Evolutionary conservation across 1,140 invertebrate genomes (phyloP).

Genomic region (Sycobia sp.): DNA sequence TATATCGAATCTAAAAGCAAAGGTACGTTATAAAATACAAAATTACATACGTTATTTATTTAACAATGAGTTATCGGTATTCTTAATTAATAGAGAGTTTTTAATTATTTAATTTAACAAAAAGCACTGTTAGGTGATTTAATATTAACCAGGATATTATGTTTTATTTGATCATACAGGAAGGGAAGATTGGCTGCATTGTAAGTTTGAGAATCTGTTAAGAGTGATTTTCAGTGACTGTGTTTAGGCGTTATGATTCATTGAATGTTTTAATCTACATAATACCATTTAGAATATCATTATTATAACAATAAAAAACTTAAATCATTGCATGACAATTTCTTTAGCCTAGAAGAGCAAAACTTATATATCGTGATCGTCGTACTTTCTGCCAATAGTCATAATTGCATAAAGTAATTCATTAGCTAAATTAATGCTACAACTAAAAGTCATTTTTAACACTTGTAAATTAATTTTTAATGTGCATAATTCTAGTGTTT

Average conservation of each 20-base stretch:
- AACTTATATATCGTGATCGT: too few relatives aligned
- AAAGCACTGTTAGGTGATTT: not conserved
- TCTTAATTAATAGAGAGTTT: not conserved
- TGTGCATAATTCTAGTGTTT: too few relatives aligned
- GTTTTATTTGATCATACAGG: slow-evolving; percentile 65
- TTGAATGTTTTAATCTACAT: slow-evolving; percentile 9
- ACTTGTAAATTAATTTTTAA: not conserved
- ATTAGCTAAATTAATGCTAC: too few relatives aligned
- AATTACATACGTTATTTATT: not conserved
- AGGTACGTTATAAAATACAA: slow-evolving; percentile 66
- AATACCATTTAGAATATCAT: slow-evolving; percentile 15
- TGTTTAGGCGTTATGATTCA: slow-evolving; percentile 12
- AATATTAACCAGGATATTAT: slow-evolving; percentile 26
- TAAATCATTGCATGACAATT: slow-evolving; percentile 18
- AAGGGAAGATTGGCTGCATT: slow-evolving; percentile 73
- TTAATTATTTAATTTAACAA: slow-evolving; percentile 1
- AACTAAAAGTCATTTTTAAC: too few relatives aligned
- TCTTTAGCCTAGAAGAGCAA: slow-evolving; percentile 12
- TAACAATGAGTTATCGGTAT: not conserved
- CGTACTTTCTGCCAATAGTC: too few relatives aligned
- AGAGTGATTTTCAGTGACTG: slow-evolving; percentile 26
- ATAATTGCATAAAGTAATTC: too few relatives aligned
- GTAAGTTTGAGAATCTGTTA: slow-evolving; percentile 63
- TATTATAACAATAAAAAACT: slow-evolving; percentile 5
- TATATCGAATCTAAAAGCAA: slow-evolving; percentile 88